phyloP scores from a whole-genome alignment of 2,888 invertebrate genomes.

The Marasmarcha lunaedactyla region DNA sequence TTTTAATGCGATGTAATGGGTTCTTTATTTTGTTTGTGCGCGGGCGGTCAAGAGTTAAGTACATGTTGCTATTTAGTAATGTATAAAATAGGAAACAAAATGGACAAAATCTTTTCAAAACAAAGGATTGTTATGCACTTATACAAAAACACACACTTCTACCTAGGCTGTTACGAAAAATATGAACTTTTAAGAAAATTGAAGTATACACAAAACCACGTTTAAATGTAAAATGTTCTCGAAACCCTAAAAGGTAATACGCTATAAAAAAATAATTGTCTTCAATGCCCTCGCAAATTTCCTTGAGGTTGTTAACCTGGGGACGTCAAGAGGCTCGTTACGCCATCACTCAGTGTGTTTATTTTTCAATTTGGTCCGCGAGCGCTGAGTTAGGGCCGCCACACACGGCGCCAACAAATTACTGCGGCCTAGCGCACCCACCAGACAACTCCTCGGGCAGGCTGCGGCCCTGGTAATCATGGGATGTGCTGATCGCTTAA shows the following conservation, averaged over 20 bases:
- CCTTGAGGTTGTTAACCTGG: slow-evolving; percentile 40
- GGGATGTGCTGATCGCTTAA: slow-evolving; percentile 4
- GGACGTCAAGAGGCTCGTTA: slow-evolving; percentile 27
- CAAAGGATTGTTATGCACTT: too few relatives aligned
- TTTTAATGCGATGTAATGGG: slow-evolving; percentile 8
- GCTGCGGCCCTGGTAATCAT: neutral
- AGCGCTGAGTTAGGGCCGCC: slow-evolving; percentile 63
- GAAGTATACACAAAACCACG: too few relatives aligned
- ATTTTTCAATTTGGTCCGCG: slow-evolving; percentile 66
- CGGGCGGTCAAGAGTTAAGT: neutral
- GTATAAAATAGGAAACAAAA: too few relatives aligned
- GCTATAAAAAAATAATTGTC: slow-evolving; percentile 1
- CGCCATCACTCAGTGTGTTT: slow-evolving; percentile 60
- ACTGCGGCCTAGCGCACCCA: slow-evolving; percentile 23
- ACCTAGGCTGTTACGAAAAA: too few relatives aligned
- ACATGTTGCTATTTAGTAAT: too few relatives aligned
- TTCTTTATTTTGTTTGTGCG: neutral
- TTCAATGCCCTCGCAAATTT: slow-evolving; percentile 15
- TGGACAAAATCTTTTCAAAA: too few relatives aligned
- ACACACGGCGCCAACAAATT: slow-evolving; percentile 63
- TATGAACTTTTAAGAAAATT: too few relatives aligned
- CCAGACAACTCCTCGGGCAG: slow-evolving; percentile 5
- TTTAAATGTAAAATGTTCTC: too few relatives aligned
- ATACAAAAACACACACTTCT: too few relatives aligned
- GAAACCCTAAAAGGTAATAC: neutral